Base-by-base conservation (phyloP, 92 coral and sea anemone genomes). In the Pocillopora meandrina region DNA sequence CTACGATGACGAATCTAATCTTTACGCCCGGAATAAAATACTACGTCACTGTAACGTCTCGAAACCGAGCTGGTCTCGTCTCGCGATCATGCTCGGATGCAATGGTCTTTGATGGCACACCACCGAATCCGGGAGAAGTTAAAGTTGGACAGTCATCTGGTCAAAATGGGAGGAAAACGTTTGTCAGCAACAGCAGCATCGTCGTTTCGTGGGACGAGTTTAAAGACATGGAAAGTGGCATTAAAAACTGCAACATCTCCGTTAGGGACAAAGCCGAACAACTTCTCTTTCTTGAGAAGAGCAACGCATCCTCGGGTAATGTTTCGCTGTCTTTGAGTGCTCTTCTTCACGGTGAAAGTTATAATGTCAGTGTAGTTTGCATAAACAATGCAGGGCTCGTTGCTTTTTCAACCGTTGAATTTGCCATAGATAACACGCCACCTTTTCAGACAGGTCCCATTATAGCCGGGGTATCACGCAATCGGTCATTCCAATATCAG, bases 21-120 rank as follows among this genome's bases (percentile, higher is more conserved):
- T 82, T 94, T 57, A 84, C 81, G 47, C 62, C 87, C 16, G 99
- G 99, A 18, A 72, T 86, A 35, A 89, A 89, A 33, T 96, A 96
- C 78, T 96, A 92, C 86, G 95, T 89, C 68, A 90, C 97, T 7
- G 97, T 94, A 3, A 87, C 87, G 35, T 92, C 99, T n/a, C 87
- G 93, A 65, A 96, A 96, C 76, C 83, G 93, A 71, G 99, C 96
- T 13, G 92, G 90, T 23, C 94, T 96, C 15, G 93, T 90, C 77
- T 92, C 98, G 58, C 92, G 89, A 33, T 85, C 97, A 9, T 96
- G 99, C 36, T 96, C 99, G 21, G 92, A 95, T 49, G 91, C 99
- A 11, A 61, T 96, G 58, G 74, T 96, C 63, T 71, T 96, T 60
- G 99, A 96, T 88, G 77, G 65, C 58, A 66, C 98, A 15, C 89